A percentile compares a stretch with the other conserved stretches of the same genome.
Evolutionary conservation across 2,888 invertebrate genomes (phyloP).

Genomic region (Drosophila emarginata): DNA sequence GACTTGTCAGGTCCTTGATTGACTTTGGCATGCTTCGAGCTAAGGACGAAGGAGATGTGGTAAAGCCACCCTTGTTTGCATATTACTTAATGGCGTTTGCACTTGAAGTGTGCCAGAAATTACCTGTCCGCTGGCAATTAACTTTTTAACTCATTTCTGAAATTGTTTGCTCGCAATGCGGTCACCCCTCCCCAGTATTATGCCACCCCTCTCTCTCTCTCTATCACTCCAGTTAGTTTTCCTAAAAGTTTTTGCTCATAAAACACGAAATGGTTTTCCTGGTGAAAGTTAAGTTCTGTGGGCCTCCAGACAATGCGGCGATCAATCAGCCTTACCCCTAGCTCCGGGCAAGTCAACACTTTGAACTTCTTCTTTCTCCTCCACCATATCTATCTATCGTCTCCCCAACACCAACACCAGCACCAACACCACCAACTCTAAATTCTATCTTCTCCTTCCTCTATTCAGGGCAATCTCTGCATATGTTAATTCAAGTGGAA

Average conservation of each 20-base stretch:
- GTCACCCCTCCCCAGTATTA: constrained; percentile 24
- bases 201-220: constrained; percentile 1
- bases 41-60: constrained; percentile 5
- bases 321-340: constrained; percentile 57
- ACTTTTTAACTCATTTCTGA: constrained; percentile 71
- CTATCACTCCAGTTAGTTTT: not conserved
- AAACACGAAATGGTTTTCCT: constrained; percentile 51
- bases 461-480: constrained; percentile 54
- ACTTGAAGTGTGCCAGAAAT: constrained; percentile 76
- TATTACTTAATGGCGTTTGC: constrained; percentile 75
- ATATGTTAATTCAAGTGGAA: constrained; percentile 82
- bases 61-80: constrained; percentile 72
- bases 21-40: constrained; percentile 48
- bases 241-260: constrained; percentile 64
- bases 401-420: not conserved
- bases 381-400: not conserved
- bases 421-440: not conserved
- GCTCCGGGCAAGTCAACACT: constrained; percentile 61
- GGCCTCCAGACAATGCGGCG: constrained; percentile 40
- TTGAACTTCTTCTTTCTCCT: constrained; percentile 26
- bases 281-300: constrained; percentile 23
- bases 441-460: not conserved
- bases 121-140: constrained; percentile 77
- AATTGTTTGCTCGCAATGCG: constrained; percentile 48
- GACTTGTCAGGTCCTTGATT: constrained; percentile 68